phyloP scores from a whole-genome alignment of 2,888 invertebrate species.

The Taphrorychus bicolor region DNA sequence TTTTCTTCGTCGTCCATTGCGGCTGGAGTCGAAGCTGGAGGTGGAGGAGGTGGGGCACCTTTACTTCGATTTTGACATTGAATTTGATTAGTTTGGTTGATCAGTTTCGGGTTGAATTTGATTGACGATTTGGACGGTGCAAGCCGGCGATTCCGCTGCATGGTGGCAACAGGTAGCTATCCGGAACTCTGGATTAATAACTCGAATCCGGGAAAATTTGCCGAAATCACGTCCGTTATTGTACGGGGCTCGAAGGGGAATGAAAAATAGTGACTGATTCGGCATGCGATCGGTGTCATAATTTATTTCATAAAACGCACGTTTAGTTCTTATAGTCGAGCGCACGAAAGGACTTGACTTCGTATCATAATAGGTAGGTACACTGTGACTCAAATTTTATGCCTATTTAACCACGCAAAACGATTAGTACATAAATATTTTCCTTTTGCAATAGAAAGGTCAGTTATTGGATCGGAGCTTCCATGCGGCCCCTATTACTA shows the following conservation, averaged over 20 bases:
- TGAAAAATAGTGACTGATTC: slow-evolving; percentile 14
- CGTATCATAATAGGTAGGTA: too few species aligned
- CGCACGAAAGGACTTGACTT: slow-evolving; percentile 26
- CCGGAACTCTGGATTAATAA: not conserved
- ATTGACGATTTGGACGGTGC: slow-evolving; percentile 12
- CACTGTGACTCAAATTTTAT: slow-evolving; percentile 19
- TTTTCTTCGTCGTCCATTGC: slow-evolving; percentile 60
- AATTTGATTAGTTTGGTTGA: slow-evolving; percentile 14
- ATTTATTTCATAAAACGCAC: slow-evolving; percentile 32
- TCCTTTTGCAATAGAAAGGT: not conserved
- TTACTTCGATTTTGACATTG: slow-evolving; percentile 20
- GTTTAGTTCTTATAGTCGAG: not conserved
- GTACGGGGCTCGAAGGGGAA: slow-evolving; percentile 18
- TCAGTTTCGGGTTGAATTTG: slow-evolving; percentile 7
- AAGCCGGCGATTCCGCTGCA: slow-evolving; percentile 6
- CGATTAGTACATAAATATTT: too few species aligned
- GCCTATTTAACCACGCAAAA: too few species aligned
- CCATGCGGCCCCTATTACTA: not conserved
- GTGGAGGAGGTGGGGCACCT: not conserved
- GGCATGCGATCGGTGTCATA: slow-evolving; percentile 26
- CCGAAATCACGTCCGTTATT: slow-evolving; percentile 13
- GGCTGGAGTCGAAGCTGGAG: slow-evolving; percentile 31
- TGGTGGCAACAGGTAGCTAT: slow-evolving; percentile 6
- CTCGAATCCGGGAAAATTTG: slow-evolving; percentile 13
- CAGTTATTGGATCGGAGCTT: too few species aligned